These are phyloP conservation scores for Stenolophus ochropezus DNA, from an alignment of 2,888 invertebrate species.

Conservation along the genomic window DNA sequence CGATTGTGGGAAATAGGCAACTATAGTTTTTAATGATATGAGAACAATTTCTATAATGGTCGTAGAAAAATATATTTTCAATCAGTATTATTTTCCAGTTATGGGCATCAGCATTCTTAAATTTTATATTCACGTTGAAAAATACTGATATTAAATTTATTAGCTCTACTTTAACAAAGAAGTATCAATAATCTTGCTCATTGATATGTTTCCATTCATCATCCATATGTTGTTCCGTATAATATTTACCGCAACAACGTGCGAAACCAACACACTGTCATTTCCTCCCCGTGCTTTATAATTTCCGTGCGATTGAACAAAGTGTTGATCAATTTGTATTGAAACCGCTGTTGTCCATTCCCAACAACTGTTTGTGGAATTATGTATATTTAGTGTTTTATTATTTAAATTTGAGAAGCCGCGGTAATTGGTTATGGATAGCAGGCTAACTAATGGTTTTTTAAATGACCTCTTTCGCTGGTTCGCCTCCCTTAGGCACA, in stretches of 20 bases:
- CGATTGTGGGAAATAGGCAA: too few relatives aligned
- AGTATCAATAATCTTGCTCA: neutral
- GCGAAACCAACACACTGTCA: neutral
- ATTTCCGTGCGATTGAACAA: neutral
- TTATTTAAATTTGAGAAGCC: constrained; percentile 39
- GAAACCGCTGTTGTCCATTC: constrained; percentile 9
- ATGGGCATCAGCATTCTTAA: too few relatives aligned
- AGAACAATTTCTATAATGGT: too few relatives aligned
- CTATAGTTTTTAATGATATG: too few relatives aligned
- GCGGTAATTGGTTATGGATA: constrained; percentile 40
- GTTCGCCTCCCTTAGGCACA: constrained; percentile 5
- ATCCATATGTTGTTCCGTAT: neutral
- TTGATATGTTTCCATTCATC: neutral
- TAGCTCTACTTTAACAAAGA: neutral
- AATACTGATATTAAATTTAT: neutral
- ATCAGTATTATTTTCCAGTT: too few relatives aligned
- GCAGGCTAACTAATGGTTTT: constrained; percentile 47
- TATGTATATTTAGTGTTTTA: constrained; percentile 46
- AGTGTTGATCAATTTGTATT: constrained; percentile 28
- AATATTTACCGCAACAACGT: neutral
- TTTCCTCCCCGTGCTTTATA: neutral
- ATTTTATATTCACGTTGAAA: too few relatives aligned
- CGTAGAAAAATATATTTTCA: too few relatives aligned
- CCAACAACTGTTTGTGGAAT: constrained; percentile 35
- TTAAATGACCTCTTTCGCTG: constrained; percentile 43